These are phyloP conservation scores for Nezara viridula DNA, from an alignment of 2,888 invertebrate species.

Conservation along the genomic window DNA sequence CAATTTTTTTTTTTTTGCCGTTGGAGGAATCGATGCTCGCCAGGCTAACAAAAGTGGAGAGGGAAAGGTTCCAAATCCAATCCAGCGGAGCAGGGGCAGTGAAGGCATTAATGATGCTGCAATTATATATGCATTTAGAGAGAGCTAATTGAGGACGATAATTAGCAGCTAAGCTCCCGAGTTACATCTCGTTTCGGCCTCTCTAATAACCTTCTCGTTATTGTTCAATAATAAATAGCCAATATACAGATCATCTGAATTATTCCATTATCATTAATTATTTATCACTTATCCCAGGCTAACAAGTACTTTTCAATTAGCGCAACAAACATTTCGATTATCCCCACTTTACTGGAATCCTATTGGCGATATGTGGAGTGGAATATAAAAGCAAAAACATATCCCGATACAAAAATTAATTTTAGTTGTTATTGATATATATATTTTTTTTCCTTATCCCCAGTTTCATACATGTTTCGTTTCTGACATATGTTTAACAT, in stretches of 20 bases:
- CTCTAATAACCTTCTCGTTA: neutral
- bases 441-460: too few relatives aligned
- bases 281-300: neutral
- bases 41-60: neutral
- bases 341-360: neutral
- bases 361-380: neutral
- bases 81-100: neutral
- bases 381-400: neutral
- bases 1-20: neutral
- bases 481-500: too few relatives aligned
- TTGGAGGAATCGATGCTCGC: neutral
- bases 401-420: neutral
- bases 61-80: neutral
- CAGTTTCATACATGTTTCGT: too few relatives aligned
- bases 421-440: neutral
- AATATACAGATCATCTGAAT: neutral
- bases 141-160: neutral
- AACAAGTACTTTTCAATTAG: slow-evolving; percentile 17
- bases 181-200: neutral
- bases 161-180: neutral
- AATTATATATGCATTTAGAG: slow-evolving; percentile 37
- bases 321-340: neutral
- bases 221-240: slow-evolving; percentile 18
- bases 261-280: slow-evolving; percentile 19
- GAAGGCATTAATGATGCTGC: neutral